Evolutionary conservation across 2,113 vertebrate genomes (phyloP).

Genomic region (Xenus cinereus): DNA sequence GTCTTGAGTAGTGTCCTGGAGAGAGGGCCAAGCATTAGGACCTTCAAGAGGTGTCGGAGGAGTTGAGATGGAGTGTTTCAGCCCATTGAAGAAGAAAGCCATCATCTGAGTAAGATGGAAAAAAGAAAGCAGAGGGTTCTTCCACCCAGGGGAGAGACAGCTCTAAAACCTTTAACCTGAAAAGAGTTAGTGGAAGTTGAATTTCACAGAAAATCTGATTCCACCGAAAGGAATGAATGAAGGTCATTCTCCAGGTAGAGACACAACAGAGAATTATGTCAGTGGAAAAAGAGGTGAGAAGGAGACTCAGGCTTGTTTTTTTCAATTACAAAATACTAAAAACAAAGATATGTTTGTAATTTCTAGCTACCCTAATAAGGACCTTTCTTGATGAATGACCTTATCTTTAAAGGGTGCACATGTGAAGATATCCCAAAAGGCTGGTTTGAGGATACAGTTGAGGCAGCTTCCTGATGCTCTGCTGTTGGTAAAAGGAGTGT

Average conservation of each 20-base stretch:
- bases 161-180: background rate
- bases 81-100: background rate
- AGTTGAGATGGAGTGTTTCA: background rate
- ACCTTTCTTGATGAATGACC: background rate
- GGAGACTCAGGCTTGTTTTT: background rate
- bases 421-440: background rate
- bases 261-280: background rate
- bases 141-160: background rate
- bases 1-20: background rate
- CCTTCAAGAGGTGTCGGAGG: background rate
- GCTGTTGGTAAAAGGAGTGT: background rate
- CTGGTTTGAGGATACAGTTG: background rate
- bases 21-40: background rate
- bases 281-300: background rate
- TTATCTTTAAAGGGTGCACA: background rate
- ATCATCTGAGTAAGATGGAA: background rate
- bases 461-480: background rate
- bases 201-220: background rate
- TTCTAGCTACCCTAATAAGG: background rate
- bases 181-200: background rate
- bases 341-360: background rate
- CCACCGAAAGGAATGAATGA: background rate
- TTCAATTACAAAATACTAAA: background rate
- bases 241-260: background rate
- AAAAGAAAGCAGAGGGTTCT: background rate